Percentiles rank a stretch among this genome's conserved stretches.
Evolutionary conservation across 2,797 vertebrate species (phyloP).

Genomic region (Sitta carolinensis): DNA sequence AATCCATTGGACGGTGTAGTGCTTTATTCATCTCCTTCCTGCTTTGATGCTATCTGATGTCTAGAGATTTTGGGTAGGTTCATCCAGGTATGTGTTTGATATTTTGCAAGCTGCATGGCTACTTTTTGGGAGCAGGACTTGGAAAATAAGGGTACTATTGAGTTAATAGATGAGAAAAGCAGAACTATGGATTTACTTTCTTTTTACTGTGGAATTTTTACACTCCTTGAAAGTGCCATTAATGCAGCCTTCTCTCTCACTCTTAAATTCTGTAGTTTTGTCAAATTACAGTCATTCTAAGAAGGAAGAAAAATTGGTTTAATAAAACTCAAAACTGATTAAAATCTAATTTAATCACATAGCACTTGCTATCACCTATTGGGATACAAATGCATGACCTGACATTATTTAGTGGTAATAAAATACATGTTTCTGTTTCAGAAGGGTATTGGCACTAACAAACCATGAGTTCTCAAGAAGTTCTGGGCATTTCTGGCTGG

Average conservation of each 20-base stretch:
- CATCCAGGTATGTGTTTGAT: background rate
- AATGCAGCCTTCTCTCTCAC: background rate
- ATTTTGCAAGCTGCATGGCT: background rate
- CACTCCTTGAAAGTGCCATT: background rate
- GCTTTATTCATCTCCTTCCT: slow-evolving; percentile 57
- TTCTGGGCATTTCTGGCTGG: background rate
- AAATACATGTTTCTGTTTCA: background rate
- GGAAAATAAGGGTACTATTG: background rate
- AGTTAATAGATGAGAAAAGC: background rate
- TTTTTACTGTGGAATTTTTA: background rate
- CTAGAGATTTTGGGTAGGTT: background rate
- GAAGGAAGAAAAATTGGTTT: background rate
- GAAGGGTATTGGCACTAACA: background rate
- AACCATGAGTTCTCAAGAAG: background rate
- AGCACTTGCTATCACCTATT: background rate
- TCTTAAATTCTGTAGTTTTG: background rate
- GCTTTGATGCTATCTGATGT: background rate
- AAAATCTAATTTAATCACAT: background rate
- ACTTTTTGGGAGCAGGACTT: background rate
- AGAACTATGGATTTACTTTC: background rate
- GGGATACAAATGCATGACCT: background rate
- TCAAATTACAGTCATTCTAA: background rate
- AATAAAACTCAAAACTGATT: background rate
- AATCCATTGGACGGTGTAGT: background rate
- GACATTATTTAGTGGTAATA: background rate